Conservation (phyloP, 2,113 vertebrate species). For the Peromyscus leucopus region DNA sequence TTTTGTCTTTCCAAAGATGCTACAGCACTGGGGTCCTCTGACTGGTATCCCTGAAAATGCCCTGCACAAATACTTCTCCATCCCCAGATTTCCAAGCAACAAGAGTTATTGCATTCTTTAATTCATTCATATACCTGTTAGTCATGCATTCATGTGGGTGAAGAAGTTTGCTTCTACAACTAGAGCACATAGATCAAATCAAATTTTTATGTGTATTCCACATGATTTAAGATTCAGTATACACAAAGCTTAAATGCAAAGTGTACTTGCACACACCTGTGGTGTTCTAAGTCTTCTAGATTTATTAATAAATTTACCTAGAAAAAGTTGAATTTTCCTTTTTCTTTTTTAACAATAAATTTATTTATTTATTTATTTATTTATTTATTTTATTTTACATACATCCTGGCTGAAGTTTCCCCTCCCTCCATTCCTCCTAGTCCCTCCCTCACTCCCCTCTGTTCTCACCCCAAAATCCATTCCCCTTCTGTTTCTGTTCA, state of each 20-base stretch:
- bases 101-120: not conserved
- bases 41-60: not conserved
- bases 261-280: not conserved
- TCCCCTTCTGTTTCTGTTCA: not conserved
- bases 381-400: not conserved
- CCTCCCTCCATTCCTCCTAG: not conserved
- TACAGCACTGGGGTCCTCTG: not conserved
- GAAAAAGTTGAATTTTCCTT: not conserved
- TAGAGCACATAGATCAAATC: not conserved
- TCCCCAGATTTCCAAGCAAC: constrained; percentile 9
- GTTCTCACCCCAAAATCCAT: not conserved
- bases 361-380: not conserved
- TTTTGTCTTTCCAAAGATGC: constrained; percentile 19
- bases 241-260: constrained; percentile 1
- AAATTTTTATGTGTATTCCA: not conserved
- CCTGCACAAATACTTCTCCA: not conserved
- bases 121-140: not conserved
- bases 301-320: constrained; percentile 18
- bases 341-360: not conserved
- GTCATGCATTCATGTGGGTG: not conserved
- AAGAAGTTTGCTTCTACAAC: not conserved
- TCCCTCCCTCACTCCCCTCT: not conserved
- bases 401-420: not conserved
- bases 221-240: not conserved
- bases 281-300: not conserved